Conservation (phyloP, 92 coral and sea anemone species). For the Muricea muricata region DNA sequence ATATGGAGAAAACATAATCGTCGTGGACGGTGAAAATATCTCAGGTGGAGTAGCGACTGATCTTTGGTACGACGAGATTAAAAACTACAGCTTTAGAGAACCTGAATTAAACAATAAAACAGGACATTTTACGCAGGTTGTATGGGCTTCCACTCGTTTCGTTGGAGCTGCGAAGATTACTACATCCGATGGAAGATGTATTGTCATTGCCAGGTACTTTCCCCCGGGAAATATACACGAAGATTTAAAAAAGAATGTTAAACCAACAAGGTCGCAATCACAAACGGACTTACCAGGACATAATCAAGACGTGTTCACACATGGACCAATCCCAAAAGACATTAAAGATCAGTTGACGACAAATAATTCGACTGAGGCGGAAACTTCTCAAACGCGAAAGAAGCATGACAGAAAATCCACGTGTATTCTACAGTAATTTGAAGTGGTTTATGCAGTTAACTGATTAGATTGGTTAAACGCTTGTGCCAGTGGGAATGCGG, state of each 20-base stretch:
- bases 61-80: constrained; percentile 88
- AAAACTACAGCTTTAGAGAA: constrained; percentile 74
- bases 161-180: constrained; percentile 44
- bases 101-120: constrained; percentile 87
- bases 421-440: constrained; percentile 12
- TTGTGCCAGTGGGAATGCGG: too few relatives aligned
- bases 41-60: constrained; percentile 86
- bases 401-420: constrained; percentile 29
- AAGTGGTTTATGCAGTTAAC: too few relatives aligned
- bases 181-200: constrained; percentile 35
- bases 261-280: constrained; percentile 26
- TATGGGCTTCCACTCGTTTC: constrained; percentile 69
- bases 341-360: neutral
- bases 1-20: constrained; percentile 92
- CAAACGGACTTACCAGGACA: constrained; percentile 44
- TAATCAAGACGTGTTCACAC: constrained; percentile 40
- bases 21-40: constrained; percentile 80
- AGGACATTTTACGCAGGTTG: constrained; percentile 93
- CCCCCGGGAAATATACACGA: constrained; percentile 38
- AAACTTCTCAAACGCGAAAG: neutral
- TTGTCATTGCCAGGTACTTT: constrained; percentile 40
- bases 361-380: neutral
- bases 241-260: constrained; percentile 26
- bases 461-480: neutral
- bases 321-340: constrained; percentile 30